Base-by-base conservation (phyloP, 2,888 invertebrate species). In the Fragum fragum region DNA sequence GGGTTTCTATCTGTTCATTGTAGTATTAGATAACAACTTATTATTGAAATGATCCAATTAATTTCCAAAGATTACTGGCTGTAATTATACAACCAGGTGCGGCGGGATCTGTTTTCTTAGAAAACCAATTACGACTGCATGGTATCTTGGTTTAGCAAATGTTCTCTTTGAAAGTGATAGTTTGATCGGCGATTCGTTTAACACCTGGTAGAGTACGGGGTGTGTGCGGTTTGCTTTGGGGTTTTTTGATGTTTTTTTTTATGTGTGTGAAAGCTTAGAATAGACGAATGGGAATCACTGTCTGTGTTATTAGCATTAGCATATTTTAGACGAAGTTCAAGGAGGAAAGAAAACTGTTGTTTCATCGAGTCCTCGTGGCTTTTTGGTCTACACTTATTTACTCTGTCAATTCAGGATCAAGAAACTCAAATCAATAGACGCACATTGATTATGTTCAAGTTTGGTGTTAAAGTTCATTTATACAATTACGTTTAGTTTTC, bases 11-110 rank as follows among this genome's bases (percentile, higher is more conserved):
- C 47, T 47, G 47, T 47, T 47, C 47, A 47, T 47, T 47, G 47
- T 47, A 47, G 47, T 47, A 47, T 47, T 18, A 47, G 47, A 47
- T 47, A 47, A 47, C 47, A 47, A 47, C 7, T 47, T 47, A 47
- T 47, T 47, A 47, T 47, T 47, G 47, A 47, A 47, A 47, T 47
- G n/a, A 47, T 47, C 47, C 47, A 47, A 47, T 47, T 47, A 47
- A 47, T 47, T 47, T 16, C 2, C 18, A n/a, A 47, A 47, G 47
- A 47, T 47, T n/a, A 47, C 7, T 47, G 47, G 47, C 47, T 18
- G 1, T 57, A 57, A 57, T 57, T 57, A 26, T n/a, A 57, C n/a
- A 57, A 57, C 21, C 57, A 57, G 57, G 26, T 57, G 26, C 11
- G 11, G 11, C 2, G 3, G 21, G 57, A 57, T 57, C 57, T 23